Evolutionary conservation across 1,140 invertebrate genomes (phyloP), one percentile per base, ranked within the genome.

Genomic region (Pseudomyrmex cubaensis): DNA sequence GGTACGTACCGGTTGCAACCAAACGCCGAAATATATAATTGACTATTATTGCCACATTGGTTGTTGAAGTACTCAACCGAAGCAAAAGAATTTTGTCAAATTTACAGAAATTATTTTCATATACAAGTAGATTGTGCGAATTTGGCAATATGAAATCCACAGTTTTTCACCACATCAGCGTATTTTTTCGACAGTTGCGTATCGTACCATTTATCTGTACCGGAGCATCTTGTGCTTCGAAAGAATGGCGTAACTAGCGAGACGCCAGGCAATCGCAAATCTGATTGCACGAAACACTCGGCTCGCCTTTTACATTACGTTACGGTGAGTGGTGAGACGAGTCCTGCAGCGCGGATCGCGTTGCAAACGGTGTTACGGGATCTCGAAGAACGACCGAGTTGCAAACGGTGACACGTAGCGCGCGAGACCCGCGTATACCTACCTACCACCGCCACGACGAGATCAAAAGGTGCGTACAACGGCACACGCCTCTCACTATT

Each of bases 401-500:
- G 87, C 86, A 89, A 35, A 86, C 82, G 82, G 84, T 82, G 86
- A 88, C 86, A 89, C 74, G 74, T 72, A 77, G 72, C 78, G n/a
- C n/a, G n/a, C n/a, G 48, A 86, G 57, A 84, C 76, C 84, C 62
- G 76, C 57, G 70, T 67, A 35, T 25, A 25, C 25, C 25, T 25
- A 15, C 64, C 56, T 44, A 15, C 20, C 54, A 59, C 15, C 64
- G 64, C 35, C 57, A 54, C 44, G 10, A 59, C 15, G 77, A 66
- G 77, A 90, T 90, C 85, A 88, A 89, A 87, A 89, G 82, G 83
- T 90, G 87, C 88, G 84, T 89, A 86, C 88, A 87, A 88, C 67
- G 82, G 86, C 89, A 89, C 88, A 90, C 89, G 88, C 90, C 90
- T 91, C 90, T 91, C 90, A 90, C 90, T 89, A 90, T 91, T 90